Evolutionary conservation across 37 sponge, comb jelly and placozoan genomes (phyloP).

Genomic region (Halisarca cf. caerulea): DNA sequence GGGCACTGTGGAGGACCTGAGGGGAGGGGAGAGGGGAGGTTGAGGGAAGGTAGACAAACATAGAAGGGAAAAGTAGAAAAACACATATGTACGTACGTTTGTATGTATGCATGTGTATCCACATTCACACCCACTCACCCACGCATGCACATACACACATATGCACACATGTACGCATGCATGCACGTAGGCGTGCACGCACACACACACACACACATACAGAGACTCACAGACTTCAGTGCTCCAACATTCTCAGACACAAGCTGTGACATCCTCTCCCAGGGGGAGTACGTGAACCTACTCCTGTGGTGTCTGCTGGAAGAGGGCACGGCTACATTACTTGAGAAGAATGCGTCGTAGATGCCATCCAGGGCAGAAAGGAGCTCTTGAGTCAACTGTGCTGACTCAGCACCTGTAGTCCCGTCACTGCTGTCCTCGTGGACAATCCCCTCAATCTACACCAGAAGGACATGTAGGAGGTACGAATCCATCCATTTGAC

Average conservation of each 20-base stretch:
- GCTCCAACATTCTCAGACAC: background rate
- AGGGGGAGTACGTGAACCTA: no score
- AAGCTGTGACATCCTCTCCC: background rate
- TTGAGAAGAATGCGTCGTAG: background rate
- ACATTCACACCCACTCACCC: no score
- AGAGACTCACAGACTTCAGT: background rate
- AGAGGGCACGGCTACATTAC: background rate
- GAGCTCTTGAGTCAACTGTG: background rate
- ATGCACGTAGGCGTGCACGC: no score
- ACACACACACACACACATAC: background rate
- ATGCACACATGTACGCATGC: no score
- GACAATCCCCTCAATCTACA: slow-evolving; percentile 20
- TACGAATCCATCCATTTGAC: no score
- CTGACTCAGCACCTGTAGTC: background rate
- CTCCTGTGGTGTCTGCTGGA: no score
- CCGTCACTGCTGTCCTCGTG: background rate
- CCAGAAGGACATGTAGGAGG: no score
- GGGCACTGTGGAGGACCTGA: slow-evolving; percentile 20
- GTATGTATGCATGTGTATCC: no score
- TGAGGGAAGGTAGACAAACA: background rate
- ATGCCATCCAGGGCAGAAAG: slow-evolving; percentile 1
- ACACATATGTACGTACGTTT: background rate
- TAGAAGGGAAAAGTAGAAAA: background rate
- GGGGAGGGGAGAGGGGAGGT: background rate
- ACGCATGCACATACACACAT: no score